Conservation (phyloP, 2,888 invertebrate genomes). For the Amblyteles armatorius region DNA sequence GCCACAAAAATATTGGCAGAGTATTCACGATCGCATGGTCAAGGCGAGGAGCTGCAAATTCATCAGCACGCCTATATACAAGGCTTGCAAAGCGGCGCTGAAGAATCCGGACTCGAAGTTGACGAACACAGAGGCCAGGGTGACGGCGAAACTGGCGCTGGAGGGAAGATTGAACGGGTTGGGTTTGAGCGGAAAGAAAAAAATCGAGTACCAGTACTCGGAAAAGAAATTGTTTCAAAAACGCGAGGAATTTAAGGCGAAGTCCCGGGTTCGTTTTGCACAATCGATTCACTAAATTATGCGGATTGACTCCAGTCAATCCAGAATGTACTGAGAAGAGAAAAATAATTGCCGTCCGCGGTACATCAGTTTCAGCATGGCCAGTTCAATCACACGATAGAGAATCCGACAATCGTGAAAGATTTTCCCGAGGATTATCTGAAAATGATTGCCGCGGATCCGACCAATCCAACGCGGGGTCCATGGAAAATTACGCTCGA, state of each 20-base stretch:
- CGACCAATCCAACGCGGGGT: constrained; percentile 87
- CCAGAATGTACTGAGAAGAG: neutral
- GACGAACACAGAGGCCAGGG: constrained; percentile 88
- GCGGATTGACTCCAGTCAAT: no score
- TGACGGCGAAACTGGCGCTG: constrained; percentile 91
- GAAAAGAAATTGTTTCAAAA: constrained; percentile 81
- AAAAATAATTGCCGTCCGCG: neutral
- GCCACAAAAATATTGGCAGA: constrained; percentile 91
- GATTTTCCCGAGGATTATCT: constrained; percentile 91
- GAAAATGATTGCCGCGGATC: constrained; percentile 88
- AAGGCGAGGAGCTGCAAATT: constrained; percentile 91
- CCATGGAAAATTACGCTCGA: constrained; percentile 95
- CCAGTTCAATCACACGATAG: constrained; percentile 89
- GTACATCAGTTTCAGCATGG: constrained; percentile 86
- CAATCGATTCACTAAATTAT: neutral
- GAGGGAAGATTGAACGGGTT: constrained; percentile 95
- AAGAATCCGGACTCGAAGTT: constrained; percentile 83
- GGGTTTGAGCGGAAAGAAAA: constrained; percentile 84
- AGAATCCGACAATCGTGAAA: constrained; percentile 88
- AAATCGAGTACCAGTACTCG: neutral
- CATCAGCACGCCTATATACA: constrained; percentile 89
- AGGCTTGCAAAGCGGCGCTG: constrained; percentile 88
- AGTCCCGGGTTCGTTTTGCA: constrained; percentile 85
- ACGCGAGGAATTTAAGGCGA: constrained; percentile 88
- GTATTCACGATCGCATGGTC: constrained; percentile 92